Evolutionary conservation across 2,113 vertebrate genomes (phyloP).

Genomic region (Lepidothrix coronata): DNA sequence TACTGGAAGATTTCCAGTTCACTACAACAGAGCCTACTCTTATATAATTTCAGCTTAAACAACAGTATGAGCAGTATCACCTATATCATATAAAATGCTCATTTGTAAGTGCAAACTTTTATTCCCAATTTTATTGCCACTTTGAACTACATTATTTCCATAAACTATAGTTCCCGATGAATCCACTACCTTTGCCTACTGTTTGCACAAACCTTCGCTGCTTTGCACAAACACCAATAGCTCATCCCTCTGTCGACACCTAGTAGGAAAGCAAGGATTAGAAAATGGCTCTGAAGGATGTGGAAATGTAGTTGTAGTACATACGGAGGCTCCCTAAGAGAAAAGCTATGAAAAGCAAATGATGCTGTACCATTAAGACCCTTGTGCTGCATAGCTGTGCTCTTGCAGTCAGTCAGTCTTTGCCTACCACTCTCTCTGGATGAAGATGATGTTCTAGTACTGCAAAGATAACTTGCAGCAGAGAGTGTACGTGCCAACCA

Average conservation of each 20-base stretch:
- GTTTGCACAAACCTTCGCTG: neutral
- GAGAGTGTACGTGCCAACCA: neutral
- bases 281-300: neutral
- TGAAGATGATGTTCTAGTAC: neutral
- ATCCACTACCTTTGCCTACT: neutral
- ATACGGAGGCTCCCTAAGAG: neutral
- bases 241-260: neutral
- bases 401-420: neutral
- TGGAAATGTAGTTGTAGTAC: neutral
- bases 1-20: neutral
- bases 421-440: neutral
- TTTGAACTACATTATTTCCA: neutral
- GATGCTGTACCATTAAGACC: neutral
- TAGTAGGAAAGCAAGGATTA: neutral
- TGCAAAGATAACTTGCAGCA: neutral
- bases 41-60: neutral
- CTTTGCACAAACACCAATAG: neutral
- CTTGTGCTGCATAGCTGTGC: neutral
- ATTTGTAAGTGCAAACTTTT: neutral
- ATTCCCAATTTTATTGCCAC: neutral
- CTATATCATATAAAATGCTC: neutral
- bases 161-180: neutral
- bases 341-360: conserved; percentile 16
- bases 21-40: neutral
- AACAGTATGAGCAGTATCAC: neutral